These are phyloP conservation scores for Pocillopora verrucosa DNA, from an alignment of 64 coral and sea anemone genomes.

Conservation along the genomic window DNA sequence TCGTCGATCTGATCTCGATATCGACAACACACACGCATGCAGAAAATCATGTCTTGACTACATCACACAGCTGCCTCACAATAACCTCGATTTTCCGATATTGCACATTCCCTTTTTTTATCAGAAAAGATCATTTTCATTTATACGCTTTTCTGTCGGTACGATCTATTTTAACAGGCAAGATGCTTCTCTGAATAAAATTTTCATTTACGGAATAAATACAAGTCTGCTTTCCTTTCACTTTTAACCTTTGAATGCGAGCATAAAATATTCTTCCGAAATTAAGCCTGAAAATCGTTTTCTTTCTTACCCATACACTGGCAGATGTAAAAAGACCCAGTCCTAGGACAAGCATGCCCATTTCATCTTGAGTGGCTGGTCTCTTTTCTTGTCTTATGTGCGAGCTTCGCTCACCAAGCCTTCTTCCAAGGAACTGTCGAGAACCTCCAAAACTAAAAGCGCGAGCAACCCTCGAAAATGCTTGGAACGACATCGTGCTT, in stretches of 20 bases:
- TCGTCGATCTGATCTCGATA: background rate
- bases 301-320: constrained; percentile 17
- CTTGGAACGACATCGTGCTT: constrained; percentile 22
- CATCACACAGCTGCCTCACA: no score
- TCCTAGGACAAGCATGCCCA: constrained; percentile 25
- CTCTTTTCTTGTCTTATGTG: constrained; percentile 41
- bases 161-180: no score
- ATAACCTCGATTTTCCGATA: no score
- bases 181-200: no score
- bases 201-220: no score
- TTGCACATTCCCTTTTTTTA: no score
- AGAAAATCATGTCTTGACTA: background rate
- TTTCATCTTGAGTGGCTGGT: constrained; percentile 35
- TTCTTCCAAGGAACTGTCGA: constrained; percentile 22
- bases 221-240: background rate
- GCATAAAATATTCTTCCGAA: no score
- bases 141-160: no score
- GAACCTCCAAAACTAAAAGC: background rate
- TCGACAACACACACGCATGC: background rate
- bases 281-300: background rate
- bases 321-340: constrained; percentile 28
- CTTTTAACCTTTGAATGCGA: background rate
- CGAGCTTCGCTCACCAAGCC: constrained; percentile 3
- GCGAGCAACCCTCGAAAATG: constrained; percentile 18
- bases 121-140: no score